Base-by-base conservation (phyloP, 2,113 vertebrate species). In the Fulica atra region DNA sequence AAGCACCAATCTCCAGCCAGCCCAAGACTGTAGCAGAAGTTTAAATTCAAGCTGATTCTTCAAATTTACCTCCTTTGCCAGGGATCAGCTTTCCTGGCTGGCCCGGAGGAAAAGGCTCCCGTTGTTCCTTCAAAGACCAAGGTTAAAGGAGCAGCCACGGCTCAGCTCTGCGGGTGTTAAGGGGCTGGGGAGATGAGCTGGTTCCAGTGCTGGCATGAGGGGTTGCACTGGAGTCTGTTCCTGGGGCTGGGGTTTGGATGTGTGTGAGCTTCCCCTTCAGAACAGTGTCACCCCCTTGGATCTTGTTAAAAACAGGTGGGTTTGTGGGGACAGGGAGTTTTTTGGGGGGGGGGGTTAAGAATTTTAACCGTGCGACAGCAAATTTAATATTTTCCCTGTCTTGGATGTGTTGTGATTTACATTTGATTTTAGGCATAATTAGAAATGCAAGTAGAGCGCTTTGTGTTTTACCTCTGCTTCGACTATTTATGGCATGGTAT, bases 401-500 rank as follows among this genome's bases (percentile, higher is more conserved):
- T 86, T 50, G 94, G 57, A 20, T 66, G 92, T 82, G 96, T 96
- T 97, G 97, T 97, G 97, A 98, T 98, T 97, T 97, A 92, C 97
- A 96, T 98, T 78, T 95, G 97, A 95, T 97, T 98, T 98, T 95
- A 90, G 95, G 97, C 97, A 11, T 97, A 97, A 98, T 98, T 98
- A 98, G 97, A 95, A 95, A 98, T 97, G 98, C 98, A 97, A 98
- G 95, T 96, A 65, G 94, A 97, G 96, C 96, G 95, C 97, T 97
- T 97, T 97, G 97, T 98, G 97, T 98, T 97, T 97, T 97, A 98
- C 98, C 98, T 98, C 97, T 92, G 93, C 96, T 93, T 73, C 86
- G 60, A 97, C 98, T 98, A 98, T 98, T 98, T 98, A 98, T 98
- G 98, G 98, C 98, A 96, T 19, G 89, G 17, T 93, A 98, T 98